These are phyloP conservation scores for Andrena fulva DNA, from an alignment of 2,888 invertebrate genomes.

Conservation along the genomic window DNA sequence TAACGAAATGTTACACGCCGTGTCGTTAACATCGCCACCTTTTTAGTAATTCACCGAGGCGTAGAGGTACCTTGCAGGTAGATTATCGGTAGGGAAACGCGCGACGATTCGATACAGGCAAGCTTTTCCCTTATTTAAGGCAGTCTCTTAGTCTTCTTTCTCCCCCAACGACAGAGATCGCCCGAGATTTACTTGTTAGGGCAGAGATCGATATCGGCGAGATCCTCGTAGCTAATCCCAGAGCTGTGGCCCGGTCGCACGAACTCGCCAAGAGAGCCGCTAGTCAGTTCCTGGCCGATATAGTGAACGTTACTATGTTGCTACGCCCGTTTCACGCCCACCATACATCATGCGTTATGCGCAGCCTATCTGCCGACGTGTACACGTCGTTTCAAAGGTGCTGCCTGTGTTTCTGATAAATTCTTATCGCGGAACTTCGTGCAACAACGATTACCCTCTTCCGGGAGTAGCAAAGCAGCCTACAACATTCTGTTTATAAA, in stretches of 20 bases:
- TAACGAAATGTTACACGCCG: constrained; percentile 39
- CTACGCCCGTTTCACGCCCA: constrained; percentile 80
- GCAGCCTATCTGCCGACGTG: constrained; percentile 71
- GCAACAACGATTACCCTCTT: background rate
- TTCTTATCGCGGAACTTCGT: background rate
- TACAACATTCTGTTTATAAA: background rate
- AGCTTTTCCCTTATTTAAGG: background rate
- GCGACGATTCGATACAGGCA: background rate
- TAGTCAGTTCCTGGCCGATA: constrained; percentile 73
- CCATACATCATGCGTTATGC: constrained; percentile 78
- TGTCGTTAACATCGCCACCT: constrained; percentile 41
- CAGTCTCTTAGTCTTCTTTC: background rate
- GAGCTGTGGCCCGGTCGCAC: constrained; percentile 26
- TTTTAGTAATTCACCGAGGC: background rate
- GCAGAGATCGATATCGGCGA: constrained; percentile 30
- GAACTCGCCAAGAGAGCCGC: constrained; percentile 54
- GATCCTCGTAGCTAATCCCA: constrained; percentile 37
- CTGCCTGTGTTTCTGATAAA: background rate
- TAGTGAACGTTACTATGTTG: constrained; percentile 82
- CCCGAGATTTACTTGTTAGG: constrained; percentile 25
- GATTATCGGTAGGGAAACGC: constrained; percentile 5
- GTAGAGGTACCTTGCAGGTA: background rate
- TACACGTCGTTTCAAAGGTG: constrained; percentile 61
- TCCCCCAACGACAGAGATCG: background rate
- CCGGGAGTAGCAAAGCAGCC: background rate